phyloP scores from a whole-genome alignment of 1,140 invertebrate species.

The Acromyrmex heyeri region DNA sequence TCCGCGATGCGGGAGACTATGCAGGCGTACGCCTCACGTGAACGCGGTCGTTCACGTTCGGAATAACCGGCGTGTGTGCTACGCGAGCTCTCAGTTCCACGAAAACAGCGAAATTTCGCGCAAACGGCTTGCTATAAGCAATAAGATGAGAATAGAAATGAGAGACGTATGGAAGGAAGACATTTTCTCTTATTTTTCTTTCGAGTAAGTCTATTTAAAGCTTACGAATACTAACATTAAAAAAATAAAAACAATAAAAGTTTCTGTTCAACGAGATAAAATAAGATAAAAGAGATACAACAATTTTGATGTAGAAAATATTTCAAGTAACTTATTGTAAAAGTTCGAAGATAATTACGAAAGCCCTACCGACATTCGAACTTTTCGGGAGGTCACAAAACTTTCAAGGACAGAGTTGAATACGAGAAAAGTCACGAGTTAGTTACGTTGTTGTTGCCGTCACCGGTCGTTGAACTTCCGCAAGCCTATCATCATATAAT shows the following conservation, averaged over 20 bases:
- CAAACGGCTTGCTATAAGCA: not conserved
- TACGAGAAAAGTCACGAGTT: not conserved
- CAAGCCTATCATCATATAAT: not conserved
- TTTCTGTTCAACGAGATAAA: not conserved
- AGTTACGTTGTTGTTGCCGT: not conserved
- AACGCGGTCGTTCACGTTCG: not conserved
- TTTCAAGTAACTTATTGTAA: not conserved
- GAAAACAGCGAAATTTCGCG: not conserved
- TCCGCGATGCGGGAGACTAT: not conserved
- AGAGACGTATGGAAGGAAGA: not conserved
- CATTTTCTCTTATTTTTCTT: not conserved
- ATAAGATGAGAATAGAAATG: not conserved
- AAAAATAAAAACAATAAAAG: not conserved
- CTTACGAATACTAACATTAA: not conserved
- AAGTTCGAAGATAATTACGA: not conserved
- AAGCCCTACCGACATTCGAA: not conserved
- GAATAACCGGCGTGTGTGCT: slow-evolving; percentile 3
- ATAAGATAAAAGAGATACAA: not conserved
- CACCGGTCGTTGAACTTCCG: slow-evolving; percentile 14
- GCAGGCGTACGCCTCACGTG: not conserved
- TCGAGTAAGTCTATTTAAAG: not conserved
- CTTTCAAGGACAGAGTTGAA: not conserved
- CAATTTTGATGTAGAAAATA: not conserved
- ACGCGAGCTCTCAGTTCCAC: not conserved
- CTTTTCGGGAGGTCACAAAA: not conserved